Evolutionary conservation across 2,888 invertebrate genomes (phyloP), one percentile per base, ranked within the genome.

Genomic region (Drosophila setosimentum): DNA sequence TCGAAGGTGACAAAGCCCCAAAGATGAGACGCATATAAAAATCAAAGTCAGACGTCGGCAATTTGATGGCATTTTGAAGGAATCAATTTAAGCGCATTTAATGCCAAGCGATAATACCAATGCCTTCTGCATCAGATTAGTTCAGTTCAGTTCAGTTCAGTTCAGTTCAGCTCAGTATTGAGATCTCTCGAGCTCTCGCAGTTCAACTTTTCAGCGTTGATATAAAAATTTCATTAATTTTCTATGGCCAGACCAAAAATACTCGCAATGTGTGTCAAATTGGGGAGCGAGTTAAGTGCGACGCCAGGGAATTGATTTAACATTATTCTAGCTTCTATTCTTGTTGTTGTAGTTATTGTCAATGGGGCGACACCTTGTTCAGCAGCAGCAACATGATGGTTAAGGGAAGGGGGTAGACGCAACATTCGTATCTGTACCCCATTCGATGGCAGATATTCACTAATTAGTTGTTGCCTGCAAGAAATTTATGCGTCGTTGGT

Each of bases 11-110:
- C 63, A 80, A 77, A 71, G 74, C 68, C 75, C 69, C 50, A 64
- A 62, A 61, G 61, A 67, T 71, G 64, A 71, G 74, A 76, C 62
- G 68, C 65, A 87, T 71, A 82, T 88, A 81, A 87, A 87, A 89
- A 77, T 85, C 87, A 77, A 83, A 78, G 71, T 72, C 82, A 80
- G 64, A 69, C 66, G 76, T 68, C 73, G 68, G 71, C 73, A 64
- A 76, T 89, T 88, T 88, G 87, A 86, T 83, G 85, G 84, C 82
- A 86, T 83, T 86, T 80, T 68, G 65, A 68, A 78, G 87, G 65
- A 88, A 88, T 90, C 90, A 88, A 87, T 87, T 87, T 87, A 90
- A 90, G 88, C 87, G 90, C 77, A 79, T 87, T 87, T 87, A 87
- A 87, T 85, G 90, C 90, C 83, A 49, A 54, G 65, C 73, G 84